Evolutionary conservation across 2,113 vertebrate genomes (phyloP).

Genomic region (Salminus brasiliensis): DNA sequence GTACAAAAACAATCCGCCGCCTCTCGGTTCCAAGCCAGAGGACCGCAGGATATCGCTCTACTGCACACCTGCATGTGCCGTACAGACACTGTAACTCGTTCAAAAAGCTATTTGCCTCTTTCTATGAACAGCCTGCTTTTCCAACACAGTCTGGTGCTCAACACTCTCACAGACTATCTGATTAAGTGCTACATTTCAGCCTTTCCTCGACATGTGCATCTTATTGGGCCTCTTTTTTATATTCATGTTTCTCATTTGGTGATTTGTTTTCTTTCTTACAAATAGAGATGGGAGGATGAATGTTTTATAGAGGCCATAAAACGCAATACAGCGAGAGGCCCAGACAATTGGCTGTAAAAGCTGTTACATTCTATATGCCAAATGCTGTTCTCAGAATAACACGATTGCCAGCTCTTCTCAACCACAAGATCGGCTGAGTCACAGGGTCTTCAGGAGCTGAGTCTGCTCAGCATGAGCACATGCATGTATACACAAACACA

Average conservation of each 20-base stretch:
- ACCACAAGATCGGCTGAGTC: constrained; percentile 64
- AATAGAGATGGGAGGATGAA: constrained; percentile 52
- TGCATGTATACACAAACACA: constrained; percentile 31
- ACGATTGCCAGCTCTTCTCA: constrained; percentile 61
- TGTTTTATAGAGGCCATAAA: constrained; percentile 69
- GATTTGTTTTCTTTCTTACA: constrained; percentile 60
- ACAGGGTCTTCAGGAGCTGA: constrained; percentile 19
- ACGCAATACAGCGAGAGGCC: constrained; percentile 41
- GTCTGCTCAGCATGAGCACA: not conserved
- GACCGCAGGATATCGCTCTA: constrained; percentile 67
- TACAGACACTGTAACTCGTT: not conserved
- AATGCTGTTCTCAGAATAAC: constrained; percentile 61
- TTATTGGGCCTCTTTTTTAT: constrained; percentile 60
- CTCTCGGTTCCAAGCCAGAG: constrained; percentile 61
- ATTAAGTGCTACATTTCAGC: constrained; percentile 56
- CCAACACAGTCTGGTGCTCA: constrained; percentile 27
- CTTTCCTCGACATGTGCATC: constrained; percentile 66
- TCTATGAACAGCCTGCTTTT: not conserved
- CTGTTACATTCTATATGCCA: constrained; percentile 64
- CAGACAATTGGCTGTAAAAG: constrained; percentile 63
- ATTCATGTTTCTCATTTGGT: constrained; percentile 66
- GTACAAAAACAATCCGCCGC: constrained; percentile 68
- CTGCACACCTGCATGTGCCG: constrained; percentile 59
- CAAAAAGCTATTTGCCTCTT: constrained; percentile 11
- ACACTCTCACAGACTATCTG: constrained; percentile 54